Percentiles rank a stretch among this genome's conserved stretches.
Conservation (phyloP, 2,113 vertebrate genomes). For the Falcunculus frontatus region DNA sequence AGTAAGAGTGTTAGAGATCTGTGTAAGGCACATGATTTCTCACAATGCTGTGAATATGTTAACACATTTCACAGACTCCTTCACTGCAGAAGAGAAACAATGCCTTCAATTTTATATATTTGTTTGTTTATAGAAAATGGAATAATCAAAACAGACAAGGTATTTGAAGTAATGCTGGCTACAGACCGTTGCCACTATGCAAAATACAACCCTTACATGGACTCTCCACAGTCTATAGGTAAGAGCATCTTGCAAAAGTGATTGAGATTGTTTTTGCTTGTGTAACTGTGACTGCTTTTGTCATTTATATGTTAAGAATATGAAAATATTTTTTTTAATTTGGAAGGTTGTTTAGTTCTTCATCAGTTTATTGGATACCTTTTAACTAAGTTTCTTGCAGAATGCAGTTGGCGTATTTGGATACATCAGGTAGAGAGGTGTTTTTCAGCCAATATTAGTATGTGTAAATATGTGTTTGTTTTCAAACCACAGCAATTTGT, state of each 20-base stretch:
- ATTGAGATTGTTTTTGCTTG: background rate
- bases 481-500: background rate
- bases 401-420: background rate
- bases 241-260: conserved; percentile 25
- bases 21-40: background rate
- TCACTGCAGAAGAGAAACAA: background rate
- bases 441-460: background rate
- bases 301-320: background rate
- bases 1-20: background rate
- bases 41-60: background rate
- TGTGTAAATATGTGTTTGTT: background rate
- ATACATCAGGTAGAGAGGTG: background rate
- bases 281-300: background rate
- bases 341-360: background rate
- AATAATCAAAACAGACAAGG: conserved; percentile 97
- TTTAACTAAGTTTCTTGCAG: background rate
- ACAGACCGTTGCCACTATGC: conserved; percentile 95
- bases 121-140: conserved; percentile 87
- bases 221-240: conserved; percentile 99
- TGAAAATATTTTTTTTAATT: background rate
- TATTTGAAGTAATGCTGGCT: conserved; percentile 96
- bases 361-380: background rate
- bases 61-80: background rate
- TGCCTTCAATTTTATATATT: background rate
- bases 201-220: conserved; percentile 97